Conservation (phyloP, 2,888 invertebrate species). For the Craniophora ligustri region DNA sequence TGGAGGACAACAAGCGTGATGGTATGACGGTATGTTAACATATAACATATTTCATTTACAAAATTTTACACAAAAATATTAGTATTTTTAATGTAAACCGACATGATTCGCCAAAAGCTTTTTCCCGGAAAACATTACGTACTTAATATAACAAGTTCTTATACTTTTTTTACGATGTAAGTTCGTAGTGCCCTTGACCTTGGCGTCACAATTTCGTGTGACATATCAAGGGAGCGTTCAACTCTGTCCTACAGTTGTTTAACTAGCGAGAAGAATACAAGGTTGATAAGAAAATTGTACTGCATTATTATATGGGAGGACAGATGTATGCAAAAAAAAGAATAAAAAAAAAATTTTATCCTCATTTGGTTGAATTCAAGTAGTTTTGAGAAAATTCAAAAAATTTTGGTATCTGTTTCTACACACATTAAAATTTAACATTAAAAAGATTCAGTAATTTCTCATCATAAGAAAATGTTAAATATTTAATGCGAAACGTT, state of each 20-base stretch:
- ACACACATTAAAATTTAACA: no score
- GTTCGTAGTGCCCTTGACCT: conserved; percentile 44
- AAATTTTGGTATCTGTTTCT: no score
- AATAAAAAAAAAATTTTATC: no score
- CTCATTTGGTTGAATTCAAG: no score
- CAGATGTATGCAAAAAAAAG: no score
- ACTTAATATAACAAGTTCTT: conserved; percentile 18
- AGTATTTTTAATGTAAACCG: not conserved
- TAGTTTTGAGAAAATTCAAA: no score
- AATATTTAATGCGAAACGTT: no score
- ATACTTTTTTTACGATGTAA: conserved; percentile 9
- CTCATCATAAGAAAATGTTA: no score
- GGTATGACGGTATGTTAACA: no score
- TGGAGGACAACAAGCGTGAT: no score
- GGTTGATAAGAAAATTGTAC: conserved; percentile 27
- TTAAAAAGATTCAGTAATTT: no score
- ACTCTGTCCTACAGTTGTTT: conserved; percentile 29
- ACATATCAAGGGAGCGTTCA: conserved; percentile 52
- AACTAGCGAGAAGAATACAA: conserved; percentile 18
- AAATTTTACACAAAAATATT: not conserved
- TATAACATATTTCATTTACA: no score
- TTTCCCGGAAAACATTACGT: conserved; percentile 20
- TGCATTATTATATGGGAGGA: conserved; percentile 18
- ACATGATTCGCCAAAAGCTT: conserved; percentile 8
- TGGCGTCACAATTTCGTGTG: conserved; percentile 24